Evolutionary conservation across 2,113 vertebrate genomes (phyloP).

Genomic region (Heteronetta atricapilla): DNA sequence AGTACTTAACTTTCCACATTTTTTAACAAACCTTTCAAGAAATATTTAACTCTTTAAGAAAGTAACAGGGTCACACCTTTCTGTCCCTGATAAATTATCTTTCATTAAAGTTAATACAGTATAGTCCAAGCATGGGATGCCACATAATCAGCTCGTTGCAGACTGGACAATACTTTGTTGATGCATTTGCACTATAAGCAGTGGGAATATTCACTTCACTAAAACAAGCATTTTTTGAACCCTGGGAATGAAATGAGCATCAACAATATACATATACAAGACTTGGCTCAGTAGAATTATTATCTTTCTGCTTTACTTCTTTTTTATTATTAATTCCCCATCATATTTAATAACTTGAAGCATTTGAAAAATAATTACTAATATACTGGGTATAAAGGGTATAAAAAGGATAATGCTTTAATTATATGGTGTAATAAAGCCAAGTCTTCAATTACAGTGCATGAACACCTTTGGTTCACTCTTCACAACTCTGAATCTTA

Average conservation of each 20-base stretch:
- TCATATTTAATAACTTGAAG: slow-evolving; percentile 25
- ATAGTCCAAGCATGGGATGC: background rate
- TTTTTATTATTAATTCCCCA: background rate
- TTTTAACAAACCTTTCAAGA: background rate
- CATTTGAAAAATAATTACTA: slow-evolving; percentile 32
- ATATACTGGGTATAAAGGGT: slow-evolving; percentile 11
- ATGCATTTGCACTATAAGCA: background rate
- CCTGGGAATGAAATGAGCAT: background rate
- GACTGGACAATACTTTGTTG: background rate
- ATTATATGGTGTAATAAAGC: slow-evolving; percentile 43
- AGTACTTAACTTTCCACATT: background rate
- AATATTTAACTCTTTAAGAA: background rate
- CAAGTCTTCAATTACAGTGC: background rate
- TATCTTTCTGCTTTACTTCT: background rate
- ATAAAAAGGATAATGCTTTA: slow-evolving; percentile 49
- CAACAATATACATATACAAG: background rate
- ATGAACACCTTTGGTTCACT: background rate
- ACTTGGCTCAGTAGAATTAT: background rate
- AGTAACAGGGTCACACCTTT: background rate
- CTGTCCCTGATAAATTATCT: background rate
- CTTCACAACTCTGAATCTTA: background rate
- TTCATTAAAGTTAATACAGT: background rate
- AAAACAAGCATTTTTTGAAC: background rate
- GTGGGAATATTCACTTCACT: background rate
- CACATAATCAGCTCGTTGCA: background rate